These are phyloP conservation scores for Caenorhabditis sulstoni DNA, from an alignment of 2,888 invertebrate genomes.

Conservation along the genomic window DNA sequence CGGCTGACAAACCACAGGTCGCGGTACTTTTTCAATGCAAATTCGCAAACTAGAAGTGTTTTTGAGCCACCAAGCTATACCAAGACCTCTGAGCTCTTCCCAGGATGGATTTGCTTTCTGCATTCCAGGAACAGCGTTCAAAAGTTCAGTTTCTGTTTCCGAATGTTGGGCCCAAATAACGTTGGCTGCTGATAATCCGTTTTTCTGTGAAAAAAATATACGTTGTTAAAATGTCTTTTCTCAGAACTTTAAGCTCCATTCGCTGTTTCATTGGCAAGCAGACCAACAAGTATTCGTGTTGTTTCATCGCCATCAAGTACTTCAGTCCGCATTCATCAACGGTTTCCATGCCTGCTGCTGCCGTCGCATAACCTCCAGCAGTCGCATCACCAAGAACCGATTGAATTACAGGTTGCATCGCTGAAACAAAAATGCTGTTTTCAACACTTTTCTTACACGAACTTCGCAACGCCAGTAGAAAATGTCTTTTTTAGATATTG, in stretches of 20 bases:
- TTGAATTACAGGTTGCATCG: constrained; percentile 70
- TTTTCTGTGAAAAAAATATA: constrained; percentile 54
- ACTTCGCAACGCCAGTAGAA: no score
- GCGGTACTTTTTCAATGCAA: constrained; percentile 88
- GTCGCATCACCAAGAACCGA: constrained; percentile 74
- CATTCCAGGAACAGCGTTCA: constrained; percentile 87
- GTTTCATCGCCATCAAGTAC: constrained; percentile 95
- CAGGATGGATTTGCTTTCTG: constrained; percentile 85
- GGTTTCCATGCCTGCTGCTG: constrained; percentile 77
- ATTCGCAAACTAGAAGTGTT: constrained; percentile 89
- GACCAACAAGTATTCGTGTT: constrained; percentile 93
- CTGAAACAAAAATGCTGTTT: no score
- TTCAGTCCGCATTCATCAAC: constrained; percentile 97
- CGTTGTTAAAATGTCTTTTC: no score
- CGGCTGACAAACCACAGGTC: neutral
- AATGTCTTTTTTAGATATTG: no score
- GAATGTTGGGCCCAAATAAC: constrained; percentile 99
- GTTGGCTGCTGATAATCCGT: constrained; percentile 84
- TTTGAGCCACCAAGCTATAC: constrained; percentile 96
- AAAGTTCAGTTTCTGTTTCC: constrained; percentile 94
- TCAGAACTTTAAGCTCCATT: constrained; percentile 81
- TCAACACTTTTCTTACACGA: no score
- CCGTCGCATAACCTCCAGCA: constrained; percentile 74
- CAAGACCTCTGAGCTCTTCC: constrained; percentile 91
- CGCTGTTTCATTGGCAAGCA: constrained; percentile 94